Conservation (phyloP, 2,113 vertebrate genomes). For the Leucosticte australis region DNA sequence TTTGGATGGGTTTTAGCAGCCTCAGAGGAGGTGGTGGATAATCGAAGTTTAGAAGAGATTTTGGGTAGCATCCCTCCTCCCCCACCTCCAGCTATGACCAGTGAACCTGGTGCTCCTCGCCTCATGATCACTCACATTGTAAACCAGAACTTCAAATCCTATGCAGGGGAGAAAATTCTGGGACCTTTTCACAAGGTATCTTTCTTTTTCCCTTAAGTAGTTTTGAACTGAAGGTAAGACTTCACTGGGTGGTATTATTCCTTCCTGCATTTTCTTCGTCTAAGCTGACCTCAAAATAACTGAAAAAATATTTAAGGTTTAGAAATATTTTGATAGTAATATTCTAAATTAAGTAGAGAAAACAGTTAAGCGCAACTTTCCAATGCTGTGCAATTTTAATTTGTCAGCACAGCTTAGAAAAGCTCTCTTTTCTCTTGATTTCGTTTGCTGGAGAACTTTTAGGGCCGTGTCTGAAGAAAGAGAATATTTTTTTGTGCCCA, state of each 20-base stretch:
- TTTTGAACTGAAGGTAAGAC: neutral
- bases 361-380: neutral
- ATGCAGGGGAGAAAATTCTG: slow-evolving; percentile 89
- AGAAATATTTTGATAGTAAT: neutral
- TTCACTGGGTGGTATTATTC: neutral
- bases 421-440: neutral
- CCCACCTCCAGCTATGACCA: slow-evolving; percentile 96
- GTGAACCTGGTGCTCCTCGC: slow-evolving; percentile 95
- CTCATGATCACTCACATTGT: slow-evolving; percentile 99
- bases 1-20: slow-evolving; percentile 74
- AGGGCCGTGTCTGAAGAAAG: slow-evolving; percentile 8
- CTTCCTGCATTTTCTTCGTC: neutral
- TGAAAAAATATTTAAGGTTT: neutral
- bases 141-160: slow-evolving; percentile 98
- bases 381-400: neutral
- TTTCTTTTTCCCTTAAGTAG: neutral
- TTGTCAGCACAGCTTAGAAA: neutral
- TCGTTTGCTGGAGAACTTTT: slow-evolving; percentile 21
- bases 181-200: slow-evolving; percentile 99
- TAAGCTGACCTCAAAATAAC: neutral
- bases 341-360: neutral
- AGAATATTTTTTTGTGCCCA: slow-evolving; percentile 35
- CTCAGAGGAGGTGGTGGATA: slow-evolving; percentile 79
- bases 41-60: slow-evolving; percentile 95
- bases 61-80: slow-evolving; percentile 93